Evolutionary conservation across 2,888 invertebrate genomes (phyloP).

Genomic region (Ormyrus nitidulus): DNA sequence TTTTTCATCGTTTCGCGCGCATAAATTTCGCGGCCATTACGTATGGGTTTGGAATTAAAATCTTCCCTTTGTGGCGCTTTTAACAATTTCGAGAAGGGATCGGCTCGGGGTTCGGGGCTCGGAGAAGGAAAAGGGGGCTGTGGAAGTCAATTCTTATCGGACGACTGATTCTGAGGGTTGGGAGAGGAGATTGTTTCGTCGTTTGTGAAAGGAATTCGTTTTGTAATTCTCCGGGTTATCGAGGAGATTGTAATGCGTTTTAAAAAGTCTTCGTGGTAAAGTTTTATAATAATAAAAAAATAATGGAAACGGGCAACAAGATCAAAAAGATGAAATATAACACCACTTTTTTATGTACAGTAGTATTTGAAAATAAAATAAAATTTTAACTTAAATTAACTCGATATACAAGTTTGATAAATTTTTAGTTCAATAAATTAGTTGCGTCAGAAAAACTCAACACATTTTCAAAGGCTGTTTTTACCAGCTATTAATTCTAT

Average conservation of each 20-base stretch:
- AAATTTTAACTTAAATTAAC: no score
- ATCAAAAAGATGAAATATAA: no score
- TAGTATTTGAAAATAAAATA: no score
- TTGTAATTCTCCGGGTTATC: not conserved
- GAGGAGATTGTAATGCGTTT: not conserved
- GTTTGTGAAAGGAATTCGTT: constrained; percentile 5
- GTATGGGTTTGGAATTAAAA: constrained; percentile 28
- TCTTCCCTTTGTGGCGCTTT: constrained; percentile 18
- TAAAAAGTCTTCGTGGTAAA: not conserved
- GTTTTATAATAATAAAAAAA: no score
- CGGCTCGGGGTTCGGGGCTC: not conserved
- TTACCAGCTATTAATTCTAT: no score
- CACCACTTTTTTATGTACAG: no score
- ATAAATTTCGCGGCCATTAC: constrained; percentile 21
- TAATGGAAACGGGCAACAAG: no score
- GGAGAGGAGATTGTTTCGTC: constrained; percentile 19
- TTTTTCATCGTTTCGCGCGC: not conserved
- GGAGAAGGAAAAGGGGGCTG: not conserved
- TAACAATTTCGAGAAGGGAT: constrained; percentile 24
- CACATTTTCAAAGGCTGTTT: no score
- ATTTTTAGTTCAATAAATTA: no score
- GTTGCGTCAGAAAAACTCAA: no score
- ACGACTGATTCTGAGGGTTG: not conserved
- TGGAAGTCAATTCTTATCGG: constrained; percentile 46
- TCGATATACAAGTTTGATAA: no score